Evolutionary conservation across 2,113 vertebrate genomes (phyloP), one percentile per base, ranked within the genome.

Genomic region (Cercocebus atys): DNA sequence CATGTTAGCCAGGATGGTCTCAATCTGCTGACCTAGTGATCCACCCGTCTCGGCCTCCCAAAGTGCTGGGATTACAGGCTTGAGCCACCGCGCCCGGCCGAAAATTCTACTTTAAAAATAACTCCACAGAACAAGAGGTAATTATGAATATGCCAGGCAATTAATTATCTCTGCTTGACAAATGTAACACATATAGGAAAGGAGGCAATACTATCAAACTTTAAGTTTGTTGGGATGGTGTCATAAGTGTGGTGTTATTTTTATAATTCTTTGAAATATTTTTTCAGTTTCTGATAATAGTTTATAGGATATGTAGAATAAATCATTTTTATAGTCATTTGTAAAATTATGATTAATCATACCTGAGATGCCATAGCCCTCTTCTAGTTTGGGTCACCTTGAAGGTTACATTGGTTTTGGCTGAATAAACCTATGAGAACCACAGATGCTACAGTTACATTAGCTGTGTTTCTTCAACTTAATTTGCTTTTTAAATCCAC

Each of bases 401-500:
- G 94, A 93, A 25, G 14, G 50, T 73, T 52, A 73, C 20, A 47
- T 83, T 95, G 61, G 68, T 89, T 97, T 97, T 88, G 86, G 25
- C 73, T 91, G 70, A 64, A 27, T 23, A 90, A 78, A 86, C 72
- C 16, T 35, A 7, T 55, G 79, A 88, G 85, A 96, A 94, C 93
- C 94, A 66, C 97, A 94, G 84, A 96, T 93, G 64, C 0, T 40
- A 18, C 17, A 16, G 40, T 45, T 81, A 84, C 38, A 90, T 72
- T 94, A 89, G 76, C 20, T 43, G 12, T 47, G 40, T 79, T 93
- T 68, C 85, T 96, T 90, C 68, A 72, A 55, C 89, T 97, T 72
- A 87, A 40, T 83, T 61, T 61, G 55, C 92, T 94, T 95, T 97
- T 82, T 45, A 90, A 96, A 79, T 90, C 88, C 96, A 45, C 75